Conservation (phyloP, 2,888 invertebrate genomes). For the Drosophila anceps region DNA sequence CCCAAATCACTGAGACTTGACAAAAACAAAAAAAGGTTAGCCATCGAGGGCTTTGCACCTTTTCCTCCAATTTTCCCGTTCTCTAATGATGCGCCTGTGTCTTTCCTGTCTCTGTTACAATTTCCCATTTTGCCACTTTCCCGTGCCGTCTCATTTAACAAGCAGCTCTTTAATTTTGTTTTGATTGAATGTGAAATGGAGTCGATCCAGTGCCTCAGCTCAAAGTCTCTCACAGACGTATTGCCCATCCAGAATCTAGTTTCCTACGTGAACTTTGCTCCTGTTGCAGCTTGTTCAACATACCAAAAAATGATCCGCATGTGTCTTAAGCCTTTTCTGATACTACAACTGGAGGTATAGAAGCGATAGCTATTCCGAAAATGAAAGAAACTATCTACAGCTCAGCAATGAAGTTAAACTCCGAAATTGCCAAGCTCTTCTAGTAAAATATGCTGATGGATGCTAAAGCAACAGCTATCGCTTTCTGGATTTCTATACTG, state of each 20-base stretch:
- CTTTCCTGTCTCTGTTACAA: conserved; percentile 4
- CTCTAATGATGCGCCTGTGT: conserved; percentile 64
- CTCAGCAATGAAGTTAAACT: too few relatives aligned
- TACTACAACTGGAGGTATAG: too few relatives aligned
- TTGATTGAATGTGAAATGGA: conserved; percentile 72
- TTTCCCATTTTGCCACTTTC: conserved; percentile 4
- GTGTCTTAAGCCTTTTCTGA: too few relatives aligned
- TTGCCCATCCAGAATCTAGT: neutral
- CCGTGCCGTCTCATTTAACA: conserved; percentile 68
- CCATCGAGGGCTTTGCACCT: conserved; percentile 19
- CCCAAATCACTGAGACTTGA: conserved; percentile 53
- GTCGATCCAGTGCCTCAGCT: conserved; percentile 11
- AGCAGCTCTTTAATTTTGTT: conserved; percentile 59
- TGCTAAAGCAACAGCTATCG: too few relatives aligned
- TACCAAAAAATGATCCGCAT: too few relatives aligned
- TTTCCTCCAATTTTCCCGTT: conserved; percentile 38
- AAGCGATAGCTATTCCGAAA: too few relatives aligned
- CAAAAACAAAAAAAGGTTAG: conserved; percentile 44
- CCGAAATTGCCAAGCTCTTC: too few relatives aligned
- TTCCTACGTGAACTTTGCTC: too few relatives aligned
- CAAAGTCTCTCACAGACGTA: neutral
- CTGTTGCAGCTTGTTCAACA: neutral
- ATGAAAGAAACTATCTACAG: too few relatives aligned
- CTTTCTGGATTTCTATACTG: too few relatives aligned
- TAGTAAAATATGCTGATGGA: too few relatives aligned